A percentile compares a stretch with the other conserved stretches of the same genome.
phyloP scores from a whole-genome alignment of 2,113 vertebrate genomes.

The Okapia johnstoni region DNA sequence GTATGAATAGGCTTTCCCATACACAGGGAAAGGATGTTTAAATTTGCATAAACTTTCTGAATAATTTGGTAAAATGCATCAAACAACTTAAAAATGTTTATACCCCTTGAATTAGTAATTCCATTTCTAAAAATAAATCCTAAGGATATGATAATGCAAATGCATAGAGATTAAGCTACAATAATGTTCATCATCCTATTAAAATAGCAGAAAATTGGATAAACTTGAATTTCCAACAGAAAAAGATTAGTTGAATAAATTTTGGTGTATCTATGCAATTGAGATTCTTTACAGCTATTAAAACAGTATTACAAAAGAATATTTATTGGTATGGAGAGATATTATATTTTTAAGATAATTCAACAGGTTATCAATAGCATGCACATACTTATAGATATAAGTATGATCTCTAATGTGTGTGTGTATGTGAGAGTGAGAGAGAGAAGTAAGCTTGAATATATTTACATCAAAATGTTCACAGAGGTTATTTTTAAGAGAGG shows the following conservation, averaged over 20 bases:
- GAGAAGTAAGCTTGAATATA: neutral
- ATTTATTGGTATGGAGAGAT: constrained; percentile 39
- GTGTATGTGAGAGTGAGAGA: neutral
- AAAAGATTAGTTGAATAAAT: constrained; percentile 62
- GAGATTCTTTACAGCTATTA: constrained; percentile 51
- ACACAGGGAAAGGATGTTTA: constrained; percentile 4
- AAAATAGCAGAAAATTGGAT: constrained; percentile 69
- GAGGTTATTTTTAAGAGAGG: neutral
- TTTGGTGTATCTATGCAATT: constrained; percentile 45
- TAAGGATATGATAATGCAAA: constrained; percentile 75
- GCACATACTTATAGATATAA: neutral
- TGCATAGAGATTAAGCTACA: constrained; percentile 55
- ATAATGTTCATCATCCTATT: constrained; percentile 62
- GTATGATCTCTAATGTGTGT: neutral
- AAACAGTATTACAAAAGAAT: constrained; percentile 29
- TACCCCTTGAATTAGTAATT: constrained; percentile 67
- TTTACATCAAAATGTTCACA: neutral
- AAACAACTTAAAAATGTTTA: constrained; percentile 69
- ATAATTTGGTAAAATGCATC: constrained; percentile 67
- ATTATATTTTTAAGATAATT: constrained; percentile 50
- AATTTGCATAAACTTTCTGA: constrained; percentile 69
- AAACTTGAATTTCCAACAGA: constrained; percentile 60
- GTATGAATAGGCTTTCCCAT: neutral
- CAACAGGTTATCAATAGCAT: constrained; percentile 35
- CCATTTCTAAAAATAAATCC: constrained; percentile 71